Conservation (phyloP, 2,888 invertebrate species). For the Sarcophaga caerulescens region DNA sequence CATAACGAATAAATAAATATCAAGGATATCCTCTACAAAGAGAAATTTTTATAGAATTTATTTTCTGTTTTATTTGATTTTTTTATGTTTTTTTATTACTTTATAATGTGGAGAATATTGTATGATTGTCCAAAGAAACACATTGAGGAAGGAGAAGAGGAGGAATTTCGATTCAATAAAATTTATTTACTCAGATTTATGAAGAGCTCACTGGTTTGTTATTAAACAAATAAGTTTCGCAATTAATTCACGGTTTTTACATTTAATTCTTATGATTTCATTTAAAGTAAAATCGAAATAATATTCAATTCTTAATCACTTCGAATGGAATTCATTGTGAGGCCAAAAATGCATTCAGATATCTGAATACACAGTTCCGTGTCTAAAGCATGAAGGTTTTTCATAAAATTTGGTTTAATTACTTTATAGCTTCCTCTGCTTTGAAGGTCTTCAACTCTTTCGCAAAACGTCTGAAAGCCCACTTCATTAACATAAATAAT, state of each 20-base stretch:
- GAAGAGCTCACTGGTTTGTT: background rate
- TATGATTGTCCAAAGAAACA: too few relatives aligned
- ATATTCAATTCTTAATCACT: too few relatives aligned
- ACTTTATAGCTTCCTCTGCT: too few relatives aligned
- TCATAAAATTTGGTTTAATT: too few relatives aligned
- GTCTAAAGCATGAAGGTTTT: too few relatives aligned
- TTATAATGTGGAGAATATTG: background rate
- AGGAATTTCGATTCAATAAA: background rate
- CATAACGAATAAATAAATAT: background rate
- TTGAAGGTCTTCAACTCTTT: too few relatives aligned
- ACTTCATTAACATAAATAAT: too few relatives aligned
- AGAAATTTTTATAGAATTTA: background rate
- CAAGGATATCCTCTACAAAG: background rate
- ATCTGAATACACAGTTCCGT: too few relatives aligned
- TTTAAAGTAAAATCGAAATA: background rate
- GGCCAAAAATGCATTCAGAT: too few relatives aligned
- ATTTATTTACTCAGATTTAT: too few relatives aligned
- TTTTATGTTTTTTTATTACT: background rate
- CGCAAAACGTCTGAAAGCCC: too few relatives aligned
- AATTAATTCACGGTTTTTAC: slow-evolving; percentile 1
- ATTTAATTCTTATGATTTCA: background rate
- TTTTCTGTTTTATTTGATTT: background rate
- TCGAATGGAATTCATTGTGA: too few relatives aligned
- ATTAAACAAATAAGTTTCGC: slow-evolving; percentile 9
- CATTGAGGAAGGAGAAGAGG: background rate